Evolutionary conservation across 2,797 vertebrate species (phyloP).

Genomic region (Chiroxiphia lanceolata): DNA sequence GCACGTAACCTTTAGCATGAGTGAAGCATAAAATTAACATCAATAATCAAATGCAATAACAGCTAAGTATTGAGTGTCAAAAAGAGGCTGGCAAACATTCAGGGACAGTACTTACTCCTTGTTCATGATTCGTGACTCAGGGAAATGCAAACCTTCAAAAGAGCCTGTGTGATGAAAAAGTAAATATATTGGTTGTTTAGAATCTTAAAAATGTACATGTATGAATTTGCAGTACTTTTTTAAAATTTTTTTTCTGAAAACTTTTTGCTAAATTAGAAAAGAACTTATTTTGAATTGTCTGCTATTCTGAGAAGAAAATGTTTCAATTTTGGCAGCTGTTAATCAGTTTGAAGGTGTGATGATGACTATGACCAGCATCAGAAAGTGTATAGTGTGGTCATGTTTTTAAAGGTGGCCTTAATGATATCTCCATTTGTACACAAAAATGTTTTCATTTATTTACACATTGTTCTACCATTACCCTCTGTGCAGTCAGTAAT

Average conservation of each 20-base stretch:
- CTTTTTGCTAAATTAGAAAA: not conserved
- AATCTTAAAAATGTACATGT: not conserved
- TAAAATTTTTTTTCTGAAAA: not conserved
- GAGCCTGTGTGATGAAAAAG: slow-evolving; percentile 57
- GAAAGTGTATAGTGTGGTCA: not conserved
- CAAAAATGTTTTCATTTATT: not conserved
- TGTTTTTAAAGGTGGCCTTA: not conserved
- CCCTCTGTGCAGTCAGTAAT: not conserved
- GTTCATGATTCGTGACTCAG: slow-evolving; percentile 37
- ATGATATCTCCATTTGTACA: not conserved
- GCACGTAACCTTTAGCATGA: not conserved
- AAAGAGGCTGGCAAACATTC: not conserved
- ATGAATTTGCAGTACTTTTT: not conserved
- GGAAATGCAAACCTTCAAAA: slow-evolving; percentile 32
- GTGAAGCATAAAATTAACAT: not conserved
- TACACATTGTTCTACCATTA: not conserved
- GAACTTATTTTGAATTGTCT: not conserved
- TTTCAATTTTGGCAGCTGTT: not conserved
- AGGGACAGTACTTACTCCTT: slow-evolving; percentile 59
- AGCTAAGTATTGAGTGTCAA: not conserved
- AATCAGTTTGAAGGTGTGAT: not conserved
- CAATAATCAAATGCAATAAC: not conserved
- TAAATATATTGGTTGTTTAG: not conserved
- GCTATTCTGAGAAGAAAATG: not conserved
- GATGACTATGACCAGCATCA: not conserved